These are phyloP conservation scores for Helicorthomorpha holstii DNA, from an alignment of 1,140 invertebrate genomes.

Conservation along the genomic window DNA sequence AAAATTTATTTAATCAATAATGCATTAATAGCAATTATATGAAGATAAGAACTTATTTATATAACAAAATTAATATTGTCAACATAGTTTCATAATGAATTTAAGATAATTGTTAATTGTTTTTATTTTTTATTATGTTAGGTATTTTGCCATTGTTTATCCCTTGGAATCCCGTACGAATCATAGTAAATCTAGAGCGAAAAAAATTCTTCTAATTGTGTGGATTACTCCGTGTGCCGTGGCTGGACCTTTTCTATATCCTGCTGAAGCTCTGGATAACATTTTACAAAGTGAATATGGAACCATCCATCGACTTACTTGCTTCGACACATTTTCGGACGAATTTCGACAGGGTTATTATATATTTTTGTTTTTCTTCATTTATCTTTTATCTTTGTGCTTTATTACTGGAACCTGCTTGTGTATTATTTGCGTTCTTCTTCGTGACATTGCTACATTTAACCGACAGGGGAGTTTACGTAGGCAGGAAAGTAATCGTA, in stretches of 20 bases:
- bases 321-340: slow-evolving; percentile 22
- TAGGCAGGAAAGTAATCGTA: slow-evolving; percentile 18
- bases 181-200: slow-evolving; percentile 24
- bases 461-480: slow-evolving; percentile 17
- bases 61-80: too few relatives aligned
- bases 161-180: slow-evolving; percentile 27
- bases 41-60: too few relatives aligned
- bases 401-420: slow-evolving; percentile 29
- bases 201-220: slow-evolving; percentile 23
- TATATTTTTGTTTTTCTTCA: slow-evolving; percentile 27
- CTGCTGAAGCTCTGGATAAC: slow-evolving; percentile 12
- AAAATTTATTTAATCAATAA: too few relatives aligned
- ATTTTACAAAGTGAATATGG: slow-evolving; percentile 24
- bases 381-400: slow-evolving; percentile 27
- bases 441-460: slow-evolving; percentile 18
- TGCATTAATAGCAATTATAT: too few relatives aligned
- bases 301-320: slow-evolving; percentile 22
- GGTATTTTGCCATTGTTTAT: slow-evolving; percentile 33
- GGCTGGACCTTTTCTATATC: slow-evolving; percentile 25
- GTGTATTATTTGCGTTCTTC: slow-evolving; percentile 25
- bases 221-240: slow-evolving; percentile 27
- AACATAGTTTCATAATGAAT: too few relatives aligned
- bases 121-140: slow-evolving; percentile 15
- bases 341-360: slow-evolving; percentile 26
- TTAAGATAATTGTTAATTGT: too few relatives aligned